Base-by-base conservation (phyloP, 2,888 invertebrate species). In the Cephus pulcher region DNA sequence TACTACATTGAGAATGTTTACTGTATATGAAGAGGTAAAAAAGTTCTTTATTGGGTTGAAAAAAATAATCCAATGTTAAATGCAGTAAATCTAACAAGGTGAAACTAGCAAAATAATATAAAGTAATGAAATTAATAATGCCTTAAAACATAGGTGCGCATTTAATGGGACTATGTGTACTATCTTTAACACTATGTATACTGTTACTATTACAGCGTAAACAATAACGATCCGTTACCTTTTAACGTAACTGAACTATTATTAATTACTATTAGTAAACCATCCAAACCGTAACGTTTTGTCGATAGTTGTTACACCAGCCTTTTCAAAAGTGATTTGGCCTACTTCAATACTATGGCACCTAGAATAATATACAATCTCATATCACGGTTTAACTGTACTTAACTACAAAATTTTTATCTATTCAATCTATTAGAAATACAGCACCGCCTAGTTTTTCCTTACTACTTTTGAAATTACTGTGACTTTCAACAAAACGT, bases 101-200 rank as follows among this genome's bases (percentile, higher is more conserved):
- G 56, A 56, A 56, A 23, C 56, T 56, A 56, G 23, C 23, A 9
- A 56, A 56, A 56, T 23, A 23, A 9, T 56, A 56, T 56, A 56
- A 71, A 71, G 71, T 71, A 71, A 71, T 32, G 12, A 71, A 32
- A 71, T 71, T 71, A 71, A 87, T 86, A 56, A 23, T 87, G 87
- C 87, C 87, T 88, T 88, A 86, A 84, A 79, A 88, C 76, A 83
- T 83, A 83, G 83, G 83, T 81, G 78, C 82, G 83, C 80, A 82
- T 84, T 84, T 80, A 80, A 81, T 78, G 79, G 79, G 77, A 56
- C 75, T 78, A 75, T 76, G 73, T 76, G 78, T 78, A 78, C 78
- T 78, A 78, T 78, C 73, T 78, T 78, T 33, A 69, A 76, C 74
- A 76, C 75, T 78, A 75, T n/a, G n/a, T 35, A 34, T 74, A 35